Percentiles rank a stretch among this genome's conserved stretches.
phyloP scores from a whole-genome alignment of 1,140 invertebrate species.

The Nymphalis io region DNA sequence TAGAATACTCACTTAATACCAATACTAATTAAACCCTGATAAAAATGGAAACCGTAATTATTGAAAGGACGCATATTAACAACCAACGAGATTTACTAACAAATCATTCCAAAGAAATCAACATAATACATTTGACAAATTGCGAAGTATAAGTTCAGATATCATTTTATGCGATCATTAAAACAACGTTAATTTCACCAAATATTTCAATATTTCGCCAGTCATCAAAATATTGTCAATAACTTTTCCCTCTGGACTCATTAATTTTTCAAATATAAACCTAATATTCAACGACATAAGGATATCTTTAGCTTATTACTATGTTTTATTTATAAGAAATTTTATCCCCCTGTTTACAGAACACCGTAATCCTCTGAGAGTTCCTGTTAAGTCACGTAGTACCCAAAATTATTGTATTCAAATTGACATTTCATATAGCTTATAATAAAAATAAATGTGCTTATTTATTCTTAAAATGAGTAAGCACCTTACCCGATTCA shows the following conservation, averaged over 20 bases:
- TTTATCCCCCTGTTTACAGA: conserved; percentile 63
- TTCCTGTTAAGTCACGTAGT: conserved; percentile 48
- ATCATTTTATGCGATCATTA: conserved; percentile 13
- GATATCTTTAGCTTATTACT: conserved; percentile 40
- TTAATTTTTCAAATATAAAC: conserved; percentile 40
- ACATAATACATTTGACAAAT: conserved; percentile 3
- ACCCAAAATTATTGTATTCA: conserved; percentile 40
- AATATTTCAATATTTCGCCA: conserved; percentile 47
- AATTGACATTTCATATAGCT: conserved; percentile 16
- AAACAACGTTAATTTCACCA: conserved; percentile 3
- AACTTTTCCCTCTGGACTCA: conserved; percentile 45
- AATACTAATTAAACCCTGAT: too few species aligned
- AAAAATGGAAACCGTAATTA: background rate
- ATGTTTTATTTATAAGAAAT: conserved; percentile 49
- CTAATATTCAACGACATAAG: conserved; percentile 37
- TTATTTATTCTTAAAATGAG: background rate
- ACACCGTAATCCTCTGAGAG: conserved; percentile 57
- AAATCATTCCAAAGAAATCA: background rate
- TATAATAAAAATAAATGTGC: background rate
- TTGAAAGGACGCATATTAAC: background rate
- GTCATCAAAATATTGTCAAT: conserved; percentile 68
- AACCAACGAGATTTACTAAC: background rate
- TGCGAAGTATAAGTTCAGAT: background rate
- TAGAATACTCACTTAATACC: too few species aligned
- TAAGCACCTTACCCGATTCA: background rate